phyloP scores from a whole-genome alignment of 2,113 vertebrate genomes.

The Phaetusa simplex region DNA sequence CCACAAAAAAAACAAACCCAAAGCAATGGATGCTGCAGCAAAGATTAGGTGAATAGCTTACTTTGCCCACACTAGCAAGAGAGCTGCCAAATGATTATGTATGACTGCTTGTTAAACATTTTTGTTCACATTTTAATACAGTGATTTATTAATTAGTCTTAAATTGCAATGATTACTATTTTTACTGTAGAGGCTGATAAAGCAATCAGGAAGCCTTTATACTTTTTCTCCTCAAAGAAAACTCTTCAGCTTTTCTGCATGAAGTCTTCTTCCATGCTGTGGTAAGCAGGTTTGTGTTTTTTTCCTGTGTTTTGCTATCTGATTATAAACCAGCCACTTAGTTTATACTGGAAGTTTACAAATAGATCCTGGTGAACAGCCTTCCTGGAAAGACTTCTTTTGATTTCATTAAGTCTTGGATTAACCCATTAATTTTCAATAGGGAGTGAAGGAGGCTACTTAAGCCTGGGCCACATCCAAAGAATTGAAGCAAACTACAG shows the following conservation, averaged over 20 bases:
- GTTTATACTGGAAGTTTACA: neutral
- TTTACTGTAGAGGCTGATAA: slow-evolving; percentile 52
- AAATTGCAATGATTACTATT: slow-evolving; percentile 58
- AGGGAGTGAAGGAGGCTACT: neutral
- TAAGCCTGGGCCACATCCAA: neutral
- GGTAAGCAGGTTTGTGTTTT: neutral
- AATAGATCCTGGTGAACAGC: neutral
- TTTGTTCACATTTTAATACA: slow-evolving; percentile 46
- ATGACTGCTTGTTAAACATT: slow-evolving; percentile 13
- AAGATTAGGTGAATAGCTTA: neutral
- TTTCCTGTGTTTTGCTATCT: neutral
- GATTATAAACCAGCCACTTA: neutral
- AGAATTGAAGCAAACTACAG: neutral
- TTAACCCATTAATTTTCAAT: neutral
- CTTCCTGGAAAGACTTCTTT: neutral
- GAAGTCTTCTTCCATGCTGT: neutral
- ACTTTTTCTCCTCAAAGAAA: neutral
- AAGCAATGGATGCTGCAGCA: neutral
- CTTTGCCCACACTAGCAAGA: neutral
- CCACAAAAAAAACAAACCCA: neutral
- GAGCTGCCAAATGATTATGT: slow-evolving; percentile 23
- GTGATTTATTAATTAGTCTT: slow-evolving; percentile 57
- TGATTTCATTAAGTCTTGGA: neutral
- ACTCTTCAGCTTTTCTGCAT: neutral
- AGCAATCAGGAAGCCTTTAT: slow-evolving; percentile 26